A percentile compares a stretch with the other conserved stretches of the same genome.
These are phyloP conservation scores for Sesia apiformis DNA, from an alignment of 2,888 invertebrate genomes.

Conservation along the genomic window DNA sequence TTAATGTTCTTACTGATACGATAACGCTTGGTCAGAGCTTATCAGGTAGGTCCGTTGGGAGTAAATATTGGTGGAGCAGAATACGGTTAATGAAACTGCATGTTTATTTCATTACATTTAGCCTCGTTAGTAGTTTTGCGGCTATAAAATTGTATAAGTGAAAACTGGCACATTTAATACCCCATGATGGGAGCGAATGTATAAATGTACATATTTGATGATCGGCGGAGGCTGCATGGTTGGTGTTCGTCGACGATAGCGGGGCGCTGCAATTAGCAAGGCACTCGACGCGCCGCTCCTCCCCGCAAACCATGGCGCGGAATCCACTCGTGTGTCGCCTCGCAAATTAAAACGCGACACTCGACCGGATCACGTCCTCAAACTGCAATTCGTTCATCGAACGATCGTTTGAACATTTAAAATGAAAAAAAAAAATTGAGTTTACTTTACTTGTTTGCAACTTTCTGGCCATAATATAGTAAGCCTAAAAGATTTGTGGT, in stretches of 20 bases:
- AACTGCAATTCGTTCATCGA: constrained; percentile 53
- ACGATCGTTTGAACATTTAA: constrained; percentile 34
- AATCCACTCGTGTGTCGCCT: constrained; percentile 67
- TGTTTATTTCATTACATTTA: constrained; percentile 22
- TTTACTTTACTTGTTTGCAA: constrained; percentile 25
- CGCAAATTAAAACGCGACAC: constrained; percentile 71
- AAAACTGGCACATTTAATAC: constrained; percentile 1
- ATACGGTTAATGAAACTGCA: not conserved
- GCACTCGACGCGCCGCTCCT: constrained; percentile 54
- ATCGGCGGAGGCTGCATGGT: constrained; percentile 26
- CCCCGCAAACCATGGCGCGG: constrained; percentile 49
- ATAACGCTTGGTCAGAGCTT: constrained; percentile 58
- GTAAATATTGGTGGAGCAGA: not conserved
- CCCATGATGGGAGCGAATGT: not conserved
- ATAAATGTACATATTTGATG: constrained; percentile 24
- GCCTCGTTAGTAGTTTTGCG: constrained; percentile 26
- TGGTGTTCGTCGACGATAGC: constrained; percentile 40
- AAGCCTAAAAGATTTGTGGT: constrained; percentile 62
- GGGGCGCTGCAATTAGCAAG: constrained; percentile 67
- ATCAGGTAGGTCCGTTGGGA: constrained; percentile 50
- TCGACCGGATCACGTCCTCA: constrained; percentile 56
- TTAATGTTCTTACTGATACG: constrained; percentile 64
- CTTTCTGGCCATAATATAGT: constrained; percentile 45
- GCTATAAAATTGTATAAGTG: not conserved
- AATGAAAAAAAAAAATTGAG: not conserved